Percentiles rank a stretch among this genome's conserved stretches.
phyloP scores from a whole-genome alignment of 1,140 invertebrate species.

The Galleria mellonella region DNA sequence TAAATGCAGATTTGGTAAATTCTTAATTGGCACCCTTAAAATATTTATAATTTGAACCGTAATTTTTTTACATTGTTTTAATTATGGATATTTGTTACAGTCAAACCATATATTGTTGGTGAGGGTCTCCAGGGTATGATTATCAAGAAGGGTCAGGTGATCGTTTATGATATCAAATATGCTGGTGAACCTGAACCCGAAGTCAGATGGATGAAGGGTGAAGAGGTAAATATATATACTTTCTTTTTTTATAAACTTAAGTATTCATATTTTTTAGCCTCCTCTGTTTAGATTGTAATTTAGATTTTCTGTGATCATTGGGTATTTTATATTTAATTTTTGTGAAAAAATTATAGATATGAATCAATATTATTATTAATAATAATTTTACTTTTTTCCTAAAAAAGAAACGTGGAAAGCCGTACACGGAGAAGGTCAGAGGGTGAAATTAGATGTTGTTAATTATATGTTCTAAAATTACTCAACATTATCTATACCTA shows the following conservation, averaged over 20 bases:
- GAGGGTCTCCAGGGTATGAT: conserved; percentile 88
- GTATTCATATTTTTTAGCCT: too few species aligned
- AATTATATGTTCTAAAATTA: conserved; percentile 52
- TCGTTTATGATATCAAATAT: conserved; percentile 95
- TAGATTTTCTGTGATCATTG: too few species aligned
- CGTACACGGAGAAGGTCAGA: conserved; percentile 67
- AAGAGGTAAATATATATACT: conserved; percentile 77
- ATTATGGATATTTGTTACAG: conserved; percentile 55
- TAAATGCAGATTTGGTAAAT: conserved; percentile 88
- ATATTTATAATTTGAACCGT: background rate
- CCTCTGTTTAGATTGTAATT: too few species aligned
- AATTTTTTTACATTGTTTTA: background rate
- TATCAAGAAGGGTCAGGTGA: conserved; percentile 94
- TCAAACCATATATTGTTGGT: conserved; percentile 94
- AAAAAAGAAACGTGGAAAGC: conserved; percentile 70
- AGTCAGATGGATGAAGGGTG: conserved; percentile 85
- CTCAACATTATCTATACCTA: conserved; percentile 29
- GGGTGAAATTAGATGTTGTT: conserved; percentile 58
- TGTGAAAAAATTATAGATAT: background rate
- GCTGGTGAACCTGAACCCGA: conserved; percentile 96
- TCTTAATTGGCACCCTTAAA: background rate
- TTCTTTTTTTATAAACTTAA: too few species aligned
- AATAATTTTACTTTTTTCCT: conserved; percentile 43
- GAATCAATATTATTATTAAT: conserved; percentile 27
- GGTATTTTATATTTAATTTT: conserved; percentile 20